Evolutionary conservation across 1,140 invertebrate genomes (phyloP).

Genomic region (Eumaeus atala): DNA sequence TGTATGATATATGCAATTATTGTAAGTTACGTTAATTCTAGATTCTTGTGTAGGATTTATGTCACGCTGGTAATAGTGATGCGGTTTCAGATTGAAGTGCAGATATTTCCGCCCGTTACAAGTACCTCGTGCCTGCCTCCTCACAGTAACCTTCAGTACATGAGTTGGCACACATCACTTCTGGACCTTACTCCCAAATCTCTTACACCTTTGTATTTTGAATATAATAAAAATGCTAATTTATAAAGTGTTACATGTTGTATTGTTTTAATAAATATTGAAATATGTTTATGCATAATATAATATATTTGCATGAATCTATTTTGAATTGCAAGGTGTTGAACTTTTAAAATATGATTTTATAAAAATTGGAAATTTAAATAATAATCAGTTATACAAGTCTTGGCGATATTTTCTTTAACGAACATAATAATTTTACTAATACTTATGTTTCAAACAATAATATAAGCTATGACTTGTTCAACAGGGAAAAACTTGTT

Average conservation of each 20-base stretch:
- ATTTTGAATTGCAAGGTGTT: background rate
- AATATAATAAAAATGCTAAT: conserved; percentile 16
- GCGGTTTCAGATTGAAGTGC: conserved; percentile 16
- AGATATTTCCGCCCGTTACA: conserved; percentile 17
- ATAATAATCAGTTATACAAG: no score
- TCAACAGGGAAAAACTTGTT: background rate
- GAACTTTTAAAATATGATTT: conserved; percentile 31
- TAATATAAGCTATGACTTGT: background rate
- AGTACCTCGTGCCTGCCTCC: conserved; percentile 51
- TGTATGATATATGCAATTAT: conserved; percentile 73
- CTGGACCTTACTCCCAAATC: conserved; percentile 47
- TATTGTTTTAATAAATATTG: conserved; percentile 7
- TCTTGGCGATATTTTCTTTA: no score
- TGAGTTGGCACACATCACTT: conserved; percentile 47
- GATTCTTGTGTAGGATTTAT: conserved; percentile 59
- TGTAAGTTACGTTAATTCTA: conserved; percentile 71
- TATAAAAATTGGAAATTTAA: conserved; percentile 32
- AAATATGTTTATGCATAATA: conserved; percentile 3
- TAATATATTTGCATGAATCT: background rate
- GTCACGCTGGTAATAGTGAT: conserved; percentile 46
- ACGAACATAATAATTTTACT: no score
- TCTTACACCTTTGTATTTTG: conserved; percentile 47
- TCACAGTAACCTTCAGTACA: conserved; percentile 62
- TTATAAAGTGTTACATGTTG: conserved; percentile 15
- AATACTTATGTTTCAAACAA: background rate